phyloP scores from a whole-genome alignment of 1,140 invertebrate genomes.

The Alviniconcha marisindica region DNA sequence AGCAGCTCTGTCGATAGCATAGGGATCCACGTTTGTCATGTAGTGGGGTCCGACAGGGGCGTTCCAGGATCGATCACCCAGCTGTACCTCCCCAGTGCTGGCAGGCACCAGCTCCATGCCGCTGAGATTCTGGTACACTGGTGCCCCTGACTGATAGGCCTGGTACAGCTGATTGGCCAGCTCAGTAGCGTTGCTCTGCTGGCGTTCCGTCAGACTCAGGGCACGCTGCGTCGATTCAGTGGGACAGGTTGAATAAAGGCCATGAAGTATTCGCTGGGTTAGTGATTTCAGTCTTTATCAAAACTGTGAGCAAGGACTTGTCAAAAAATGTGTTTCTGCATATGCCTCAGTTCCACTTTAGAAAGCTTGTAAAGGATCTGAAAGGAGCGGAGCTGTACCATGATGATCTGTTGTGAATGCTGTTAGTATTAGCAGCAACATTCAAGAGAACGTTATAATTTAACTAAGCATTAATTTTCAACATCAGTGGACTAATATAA shows the following conservation, averaged over 20 bases:
- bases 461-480: too few species aligned
- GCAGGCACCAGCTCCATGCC: conserved; percentile 10
- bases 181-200: conserved; percentile 48
- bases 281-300: too few species aligned
- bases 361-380: too few species aligned
- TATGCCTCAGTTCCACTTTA: background rate
- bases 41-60: conserved; percentile 63
- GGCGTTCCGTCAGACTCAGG: conserved; percentile 27
- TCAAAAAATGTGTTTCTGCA: background rate
- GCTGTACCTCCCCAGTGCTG: conserved; percentile 26
- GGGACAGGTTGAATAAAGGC: too few species aligned
- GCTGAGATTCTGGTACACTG: conserved; percentile 11
- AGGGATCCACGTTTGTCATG: conserved; percentile 74
- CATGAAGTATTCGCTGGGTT: too few species aligned
- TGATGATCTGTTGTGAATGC: too few species aligned
- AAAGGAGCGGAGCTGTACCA: too few species aligned
- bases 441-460: too few species aligned
- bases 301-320: background rate
- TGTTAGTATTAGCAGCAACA: too few species aligned
- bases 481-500: too few species aligned
- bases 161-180: conserved; percentile 58
- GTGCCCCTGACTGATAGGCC: conserved; percentile 34
- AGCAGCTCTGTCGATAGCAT: conserved; percentile 85
- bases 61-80: conserved; percentile 31
- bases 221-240: conserved; percentile 1